Evolutionary conservation across 1,140 invertebrate species (phyloP), one percentile per base, ranked within the genome.

Genomic region (Trichonephila clavata): DNA sequence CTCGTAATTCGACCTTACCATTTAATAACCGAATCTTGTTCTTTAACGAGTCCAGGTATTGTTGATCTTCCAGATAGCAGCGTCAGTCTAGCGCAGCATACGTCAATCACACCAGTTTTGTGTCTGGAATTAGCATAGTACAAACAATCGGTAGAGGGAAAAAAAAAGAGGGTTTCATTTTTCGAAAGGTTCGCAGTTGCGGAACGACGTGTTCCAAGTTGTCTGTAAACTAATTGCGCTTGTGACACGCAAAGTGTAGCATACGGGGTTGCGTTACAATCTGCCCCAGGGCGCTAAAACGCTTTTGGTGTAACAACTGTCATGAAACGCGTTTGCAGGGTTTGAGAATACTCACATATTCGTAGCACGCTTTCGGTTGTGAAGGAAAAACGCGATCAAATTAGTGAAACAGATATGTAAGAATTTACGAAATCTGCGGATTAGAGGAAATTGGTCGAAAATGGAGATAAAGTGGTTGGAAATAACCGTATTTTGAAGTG

Each of bases 11-110:
- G 86, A 88, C 89, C 89, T 90, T 61, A 59, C 77, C 39, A 81
- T 80, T 90, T 90, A 81, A 90, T 81, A 90, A 61, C 89, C 32
- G 32, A 68, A 90, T 90, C 71, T 90, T 90, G 89, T 90, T 84
- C 89, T 59, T 59, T 81, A 90, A 90, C 89, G 81, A 84, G 83
- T 57, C 13, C 57, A 59, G 83, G 43, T 59, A 90, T 39, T 61
- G 50, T 20, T 60, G 86, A 88, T 88, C 18, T 39, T 24, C 0
- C 39, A 68, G 86, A 88, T 88, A 68, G 86, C 21, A 21, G 86
- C 27, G 61, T 68, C 86, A 88, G 32, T 71, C 32, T 68, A 50
- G 86, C 63, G 43, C 20, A 71, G 83, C 50, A 61, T 2, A 43
- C 61, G 87, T 77, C 87, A 71, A 89, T 89, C 87, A 77, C 65